phyloP scores from a whole-genome alignment of 2,113 vertebrate species.

The Sinocyclocheilus anophthalmus region DNA sequence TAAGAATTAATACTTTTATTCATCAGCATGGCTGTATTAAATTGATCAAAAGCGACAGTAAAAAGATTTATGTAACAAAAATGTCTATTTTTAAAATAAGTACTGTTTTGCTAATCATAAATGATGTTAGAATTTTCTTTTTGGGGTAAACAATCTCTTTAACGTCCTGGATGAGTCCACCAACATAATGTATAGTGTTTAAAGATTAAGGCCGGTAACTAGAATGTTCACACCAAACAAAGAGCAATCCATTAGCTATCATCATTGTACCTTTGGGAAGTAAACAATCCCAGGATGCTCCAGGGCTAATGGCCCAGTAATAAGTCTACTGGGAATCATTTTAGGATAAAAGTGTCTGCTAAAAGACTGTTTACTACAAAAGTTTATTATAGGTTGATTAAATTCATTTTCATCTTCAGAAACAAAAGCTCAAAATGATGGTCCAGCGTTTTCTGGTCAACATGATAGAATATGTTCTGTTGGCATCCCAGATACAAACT shows the following conservation, averaged over 20 bases:
- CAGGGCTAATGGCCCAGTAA: neutral
- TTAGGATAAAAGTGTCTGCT: no score
- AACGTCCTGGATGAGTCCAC: neutral
- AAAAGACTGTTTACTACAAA: neutral
- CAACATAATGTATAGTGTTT: neutral
- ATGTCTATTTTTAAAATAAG: no score
- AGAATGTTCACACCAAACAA: neutral
- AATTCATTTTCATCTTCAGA: neutral
- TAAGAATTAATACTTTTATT: no score
- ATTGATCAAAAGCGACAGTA: no score
- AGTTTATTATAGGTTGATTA: neutral
- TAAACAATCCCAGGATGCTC: neutral
- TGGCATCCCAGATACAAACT: slow-evolving; percentile 22
- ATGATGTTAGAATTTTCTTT: no score
- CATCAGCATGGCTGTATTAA: no score
- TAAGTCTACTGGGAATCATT: neutral
- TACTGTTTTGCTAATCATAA: no score
- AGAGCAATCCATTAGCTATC: neutral
- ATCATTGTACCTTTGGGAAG: neutral
- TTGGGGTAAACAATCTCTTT: no score
- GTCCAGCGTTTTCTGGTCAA: neutral
- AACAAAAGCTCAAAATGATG: neutral
- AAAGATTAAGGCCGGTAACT: neutral
- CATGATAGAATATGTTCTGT: neutral
- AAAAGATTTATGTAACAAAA: no score